These are phyloP conservation scores for Pogonus chalceus DNA, from an alignment of 1,140 invertebrate genomes.

Conservation along the genomic window DNA sequence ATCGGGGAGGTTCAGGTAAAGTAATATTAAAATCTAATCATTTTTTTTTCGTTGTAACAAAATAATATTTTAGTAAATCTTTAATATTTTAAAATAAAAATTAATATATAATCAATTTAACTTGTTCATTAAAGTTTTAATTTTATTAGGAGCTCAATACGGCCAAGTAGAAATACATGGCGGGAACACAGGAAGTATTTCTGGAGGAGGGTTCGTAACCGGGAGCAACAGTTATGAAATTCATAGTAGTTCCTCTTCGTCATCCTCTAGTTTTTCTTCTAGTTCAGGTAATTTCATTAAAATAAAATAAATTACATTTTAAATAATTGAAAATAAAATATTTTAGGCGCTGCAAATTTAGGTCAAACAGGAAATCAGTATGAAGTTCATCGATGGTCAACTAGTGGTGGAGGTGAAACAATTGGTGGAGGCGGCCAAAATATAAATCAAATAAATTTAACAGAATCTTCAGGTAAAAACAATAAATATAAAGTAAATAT, in stretches of 20 bases:
- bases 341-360: neutral
- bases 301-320: neutral
- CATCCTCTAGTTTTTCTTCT: neutral
- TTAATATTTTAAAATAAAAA: too few species aligned
- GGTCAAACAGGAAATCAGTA: neutral
- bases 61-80: too few species aligned
- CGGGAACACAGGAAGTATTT: constrained; percentile 6
- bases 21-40: too few species aligned
- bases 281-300: neutral
- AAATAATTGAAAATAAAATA: neutral
- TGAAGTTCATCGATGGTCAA: neutral
- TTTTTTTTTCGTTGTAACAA: too few species aligned
- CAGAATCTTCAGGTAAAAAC: too few species aligned
- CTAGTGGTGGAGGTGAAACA: neutral
- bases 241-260: neutral
- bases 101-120: too few species aligned
- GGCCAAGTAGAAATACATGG: neutral
- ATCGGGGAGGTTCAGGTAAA: neutral
- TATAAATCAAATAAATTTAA: neutral
- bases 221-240: neutral
- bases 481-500: too few species aligned
- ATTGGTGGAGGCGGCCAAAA: neutral
- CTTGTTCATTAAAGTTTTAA: too few species aligned
- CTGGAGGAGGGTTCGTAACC: neutral
- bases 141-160: too few species aligned